These are phyloP conservation scores for Cheirogaleus major DNA, from an alignment of 2,797 vertebrate genomes.

Conservation along the genomic window DNA sequence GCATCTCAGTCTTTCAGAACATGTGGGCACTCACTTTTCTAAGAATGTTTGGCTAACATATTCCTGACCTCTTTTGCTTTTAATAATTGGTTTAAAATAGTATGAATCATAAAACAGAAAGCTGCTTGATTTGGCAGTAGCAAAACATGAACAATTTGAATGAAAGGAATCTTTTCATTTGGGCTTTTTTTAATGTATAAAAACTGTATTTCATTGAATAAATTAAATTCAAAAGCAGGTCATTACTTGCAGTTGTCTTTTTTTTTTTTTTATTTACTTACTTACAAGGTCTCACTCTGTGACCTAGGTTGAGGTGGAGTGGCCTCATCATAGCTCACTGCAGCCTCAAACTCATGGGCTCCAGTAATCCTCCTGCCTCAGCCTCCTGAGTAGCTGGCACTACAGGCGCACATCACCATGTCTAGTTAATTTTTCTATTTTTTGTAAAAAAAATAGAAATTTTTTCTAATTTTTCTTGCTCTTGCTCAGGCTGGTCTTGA, in stretches of 20 bases:
- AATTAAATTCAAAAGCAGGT: constrained; percentile 70
- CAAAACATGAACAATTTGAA: constrained; percentile 28
- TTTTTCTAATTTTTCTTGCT: not conserved
- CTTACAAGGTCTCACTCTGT: no score
- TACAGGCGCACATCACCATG: not conserved
- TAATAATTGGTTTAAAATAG: constrained; percentile 55
- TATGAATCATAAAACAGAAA: constrained; percentile 52
- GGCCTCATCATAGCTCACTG: not conserved
- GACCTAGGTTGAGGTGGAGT: not conserved
- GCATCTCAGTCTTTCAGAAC: constrained; percentile 16
- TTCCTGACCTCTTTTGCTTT: constrained; percentile 43
- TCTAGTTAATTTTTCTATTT: not conserved
- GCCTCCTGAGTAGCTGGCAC: not conserved
- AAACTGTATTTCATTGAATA: constrained; percentile 61
- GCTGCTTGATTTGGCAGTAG: constrained; percentile 46
- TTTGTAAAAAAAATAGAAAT: not conserved
- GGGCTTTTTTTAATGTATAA: constrained; percentile 43
- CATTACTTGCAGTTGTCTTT: constrained; percentile 59
- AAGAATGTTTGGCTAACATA: not conserved
- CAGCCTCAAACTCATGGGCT: not conserved
- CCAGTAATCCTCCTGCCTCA: not conserved
- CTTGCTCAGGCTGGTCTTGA: not conserved
- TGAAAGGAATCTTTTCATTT: constrained; percentile 38
- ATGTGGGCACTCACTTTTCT: not conserved
- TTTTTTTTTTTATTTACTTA: not conserved